Conservation (phyloP, 2,113 vertebrate species). For the Glareola pratincola region DNA sequence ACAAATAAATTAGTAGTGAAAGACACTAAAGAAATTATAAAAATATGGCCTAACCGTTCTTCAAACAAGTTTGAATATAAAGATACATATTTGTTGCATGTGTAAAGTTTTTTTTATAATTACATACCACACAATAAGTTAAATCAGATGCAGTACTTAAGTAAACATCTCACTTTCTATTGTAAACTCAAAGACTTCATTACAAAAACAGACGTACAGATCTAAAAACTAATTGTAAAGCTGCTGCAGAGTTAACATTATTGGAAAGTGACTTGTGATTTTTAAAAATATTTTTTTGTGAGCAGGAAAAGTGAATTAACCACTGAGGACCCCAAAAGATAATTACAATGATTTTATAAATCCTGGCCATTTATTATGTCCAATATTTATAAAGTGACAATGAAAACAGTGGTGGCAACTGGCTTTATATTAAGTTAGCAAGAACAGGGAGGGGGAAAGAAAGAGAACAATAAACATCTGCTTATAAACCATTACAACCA, state of each 20-base stretch:
- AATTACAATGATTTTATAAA: background rate
- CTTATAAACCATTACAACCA: background rate
- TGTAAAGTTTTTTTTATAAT: background rate
- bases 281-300: background rate
- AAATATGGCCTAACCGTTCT: constrained; percentile 14
- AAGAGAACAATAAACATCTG: constrained; percentile 31
- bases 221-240: background rate
- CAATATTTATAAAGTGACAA: background rate
- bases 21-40: constrained; percentile 22
- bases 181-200: background rate
- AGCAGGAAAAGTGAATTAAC: background rate
- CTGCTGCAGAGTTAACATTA: background rate
- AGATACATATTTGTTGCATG: background rate
- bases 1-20: constrained; percentile 4
- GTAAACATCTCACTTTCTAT: background rate
- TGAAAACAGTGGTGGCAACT: background rate
- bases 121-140: background rate
- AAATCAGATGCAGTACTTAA: background rate
- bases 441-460: background rate
- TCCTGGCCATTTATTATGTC: background rate
- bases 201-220: background rate
- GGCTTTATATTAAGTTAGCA: background rate
- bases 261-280: background rate
- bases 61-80: constrained; percentile 10
- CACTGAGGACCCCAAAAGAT: background rate